Evolutionary conservation across 2,888 invertebrate species (phyloP).

Genomic region (Brachynemurus nebulosus): DNA sequence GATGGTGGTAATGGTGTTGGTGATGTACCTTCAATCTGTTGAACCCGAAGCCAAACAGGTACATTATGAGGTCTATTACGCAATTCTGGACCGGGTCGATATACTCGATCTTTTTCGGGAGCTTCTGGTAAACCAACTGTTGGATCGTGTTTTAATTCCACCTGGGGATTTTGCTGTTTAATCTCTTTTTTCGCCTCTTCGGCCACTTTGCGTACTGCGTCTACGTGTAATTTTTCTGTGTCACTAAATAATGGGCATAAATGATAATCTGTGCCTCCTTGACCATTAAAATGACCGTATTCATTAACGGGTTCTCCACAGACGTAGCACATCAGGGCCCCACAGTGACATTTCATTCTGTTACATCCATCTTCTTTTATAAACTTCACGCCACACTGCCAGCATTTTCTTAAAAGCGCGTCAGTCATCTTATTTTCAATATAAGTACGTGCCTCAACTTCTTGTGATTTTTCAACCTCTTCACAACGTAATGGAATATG

Average conservation of each 20-base stretch:
- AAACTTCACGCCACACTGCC: conserved; percentile 33
- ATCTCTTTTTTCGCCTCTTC: conserved; percentile 27
- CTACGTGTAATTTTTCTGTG: conserved; percentile 27
- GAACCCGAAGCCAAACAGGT: no score
- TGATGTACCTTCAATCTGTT: not conserved
- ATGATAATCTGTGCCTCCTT: conserved; percentile 27
- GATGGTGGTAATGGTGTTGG: not conserved
- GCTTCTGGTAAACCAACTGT: conserved; percentile 2
- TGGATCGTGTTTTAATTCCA: conserved; percentile 28
- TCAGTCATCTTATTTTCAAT: conserved; percentile 42
- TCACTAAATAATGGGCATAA: conserved; percentile 33
- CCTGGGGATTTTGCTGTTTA: conserved; percentile 23
- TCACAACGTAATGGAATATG: conserved; percentile 38
- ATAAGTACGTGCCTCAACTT: conserved; percentile 30
- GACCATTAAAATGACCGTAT: conserved; percentile 40
- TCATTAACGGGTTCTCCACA: conserved; percentile 35
- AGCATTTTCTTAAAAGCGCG: conserved; percentile 34
- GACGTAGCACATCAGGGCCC: conserved; percentile 40
- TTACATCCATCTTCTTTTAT: conserved; percentile 43
- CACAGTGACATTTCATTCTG: conserved; percentile 41
- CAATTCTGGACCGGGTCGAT: not conserved
- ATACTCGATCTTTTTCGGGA: conserved; percentile 2
- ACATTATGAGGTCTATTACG: not conserved
- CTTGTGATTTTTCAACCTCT: conserved; percentile 32
- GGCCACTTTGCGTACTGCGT: conserved; percentile 30